Conservation (phyloP, 2,797 vertebrate species). For the Danio kyathit region DNA sequence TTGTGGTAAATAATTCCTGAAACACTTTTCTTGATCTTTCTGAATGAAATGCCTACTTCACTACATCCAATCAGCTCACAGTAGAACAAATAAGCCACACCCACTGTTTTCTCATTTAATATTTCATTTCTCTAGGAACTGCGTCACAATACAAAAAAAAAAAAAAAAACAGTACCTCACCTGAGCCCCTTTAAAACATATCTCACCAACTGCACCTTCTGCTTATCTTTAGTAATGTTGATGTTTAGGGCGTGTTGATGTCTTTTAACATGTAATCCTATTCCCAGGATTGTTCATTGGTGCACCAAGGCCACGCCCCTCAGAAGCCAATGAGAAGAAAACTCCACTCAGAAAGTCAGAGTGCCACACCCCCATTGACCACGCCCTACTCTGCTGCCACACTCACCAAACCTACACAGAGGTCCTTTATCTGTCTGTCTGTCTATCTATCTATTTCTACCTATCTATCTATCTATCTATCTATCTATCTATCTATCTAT, state of each 20-base stretch:
- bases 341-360: slow-evolving; percentile 83
- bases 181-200: neutral
- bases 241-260: too few species aligned
- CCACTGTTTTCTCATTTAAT: too few species aligned
- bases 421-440: slow-evolving; percentile 69
- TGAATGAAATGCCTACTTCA: too few species aligned
- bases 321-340: slow-evolving; percentile 92
- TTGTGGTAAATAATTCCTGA: too few species aligned
- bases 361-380: slow-evolving; percentile 71
- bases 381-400: slow-evolving; percentile 67
- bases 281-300: slow-evolving; percentile 76
- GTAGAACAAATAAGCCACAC: too few species aligned
- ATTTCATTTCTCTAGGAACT: too few species aligned
- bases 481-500: too few species aligned
- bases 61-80: too few species aligned
- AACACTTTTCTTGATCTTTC: too few species aligned
- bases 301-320: slow-evolving; percentile 79
- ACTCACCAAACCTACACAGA: slow-evolving; percentile 82
- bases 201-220: neutral
- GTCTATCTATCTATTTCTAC: neutral
- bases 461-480: too few species aligned
- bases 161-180: too few species aligned
- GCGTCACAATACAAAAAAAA: too few species aligned
- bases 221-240: neutral
- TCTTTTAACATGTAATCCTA: neutral